Evolutionary conservation across 2,113 vertebrate genomes (phyloP).

Genomic region (Cyanistes caeruleus): DNA sequence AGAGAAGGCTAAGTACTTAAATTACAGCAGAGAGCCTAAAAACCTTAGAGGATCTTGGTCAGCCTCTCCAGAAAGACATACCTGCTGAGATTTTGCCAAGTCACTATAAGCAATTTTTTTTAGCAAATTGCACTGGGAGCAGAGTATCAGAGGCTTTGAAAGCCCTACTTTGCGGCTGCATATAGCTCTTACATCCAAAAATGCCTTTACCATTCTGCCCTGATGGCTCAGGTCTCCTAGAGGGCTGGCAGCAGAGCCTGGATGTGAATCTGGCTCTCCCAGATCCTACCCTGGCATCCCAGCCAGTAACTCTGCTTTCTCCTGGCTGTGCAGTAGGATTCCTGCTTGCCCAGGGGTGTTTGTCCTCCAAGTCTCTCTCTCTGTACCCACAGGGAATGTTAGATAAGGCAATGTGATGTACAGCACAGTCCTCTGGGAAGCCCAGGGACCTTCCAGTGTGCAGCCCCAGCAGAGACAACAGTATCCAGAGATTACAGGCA

Average conservation of each 20-base stretch:
- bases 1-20: background rate
- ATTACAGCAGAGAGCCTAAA: background rate
- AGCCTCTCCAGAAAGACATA: background rate
- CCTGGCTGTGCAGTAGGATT: background rate
- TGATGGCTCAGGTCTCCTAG: background rate
- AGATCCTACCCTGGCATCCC: background rate
- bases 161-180: background rate
- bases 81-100: background rate
- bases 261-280: background rate
- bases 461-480: background rate
- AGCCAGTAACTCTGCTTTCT: background rate
- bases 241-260: background rate
- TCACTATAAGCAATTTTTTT: background rate
- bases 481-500: background rate
- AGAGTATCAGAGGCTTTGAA: background rate
- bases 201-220: background rate
- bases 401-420: background rate
- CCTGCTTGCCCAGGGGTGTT: background rate
- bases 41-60: background rate
- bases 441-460: background rate
- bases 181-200: background rate
- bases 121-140: background rate
- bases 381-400: background rate
- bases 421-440: background rate
- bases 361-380: background rate